Evolutionary conservation across 2,888 invertebrate genomes (phyloP).

Genomic region (Drosophila paracracens): DNA sequence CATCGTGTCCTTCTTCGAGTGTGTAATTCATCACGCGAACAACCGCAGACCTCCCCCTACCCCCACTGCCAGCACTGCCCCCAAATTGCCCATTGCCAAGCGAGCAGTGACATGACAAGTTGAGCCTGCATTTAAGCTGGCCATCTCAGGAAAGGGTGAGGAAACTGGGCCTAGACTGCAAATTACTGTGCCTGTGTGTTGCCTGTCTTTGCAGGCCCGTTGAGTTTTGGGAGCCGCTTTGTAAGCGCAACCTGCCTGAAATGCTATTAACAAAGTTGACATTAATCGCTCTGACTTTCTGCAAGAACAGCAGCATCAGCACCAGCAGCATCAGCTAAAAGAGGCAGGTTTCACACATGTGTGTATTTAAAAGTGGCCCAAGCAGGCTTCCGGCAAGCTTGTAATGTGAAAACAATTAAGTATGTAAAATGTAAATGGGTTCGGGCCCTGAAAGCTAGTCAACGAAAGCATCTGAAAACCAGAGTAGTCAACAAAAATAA

Average conservation of each 20-base stretch:
- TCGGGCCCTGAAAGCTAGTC: constrained; percentile 2
- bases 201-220: constrained; percentile 29
- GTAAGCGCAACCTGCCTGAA: constrained; percentile 63
- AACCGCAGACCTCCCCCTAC: constrained; percentile 63
- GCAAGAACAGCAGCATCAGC: neutral
- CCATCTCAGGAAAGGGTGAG: constrained; percentile 8
- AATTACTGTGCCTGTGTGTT: constrained; percentile 46
- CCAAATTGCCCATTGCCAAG: neutral
- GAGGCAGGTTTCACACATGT: constrained; percentile 16
- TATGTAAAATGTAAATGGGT: constrained; percentile 72
- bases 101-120: constrained; percentile 70
- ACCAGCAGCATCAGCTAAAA: neutral
- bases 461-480: neutral
- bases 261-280: constrained; percentile 80
- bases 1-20: constrained; percentile 80
- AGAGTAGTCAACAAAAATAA: neutral
- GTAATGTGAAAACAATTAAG: constrained; percentile 76
- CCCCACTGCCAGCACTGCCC: neutral
- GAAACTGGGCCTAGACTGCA: constrained; percentile 28
- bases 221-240: constrained; percentile 56
- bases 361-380: constrained; percentile 42
- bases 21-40: constrained; percentile 81
- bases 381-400: constrained; percentile 34
- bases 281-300: constrained; percentile 75
- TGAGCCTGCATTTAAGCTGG: constrained; percentile 73